Evolutionary conservation across 2,797 vertebrate genomes (phyloP).

Genomic region (Sebastes dallii): DNA sequence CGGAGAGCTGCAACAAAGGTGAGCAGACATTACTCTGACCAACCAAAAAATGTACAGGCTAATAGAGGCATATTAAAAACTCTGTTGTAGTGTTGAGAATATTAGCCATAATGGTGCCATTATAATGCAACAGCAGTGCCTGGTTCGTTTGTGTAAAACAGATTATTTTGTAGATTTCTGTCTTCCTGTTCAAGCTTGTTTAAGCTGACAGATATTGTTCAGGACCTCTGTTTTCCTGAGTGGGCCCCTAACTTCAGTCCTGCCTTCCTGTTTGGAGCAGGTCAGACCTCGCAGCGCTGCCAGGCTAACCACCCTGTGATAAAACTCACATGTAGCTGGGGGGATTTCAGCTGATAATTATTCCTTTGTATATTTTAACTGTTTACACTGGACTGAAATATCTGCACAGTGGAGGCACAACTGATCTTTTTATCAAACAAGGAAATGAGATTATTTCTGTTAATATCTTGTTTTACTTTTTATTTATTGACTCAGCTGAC

Average conservation of each 20-base stretch:
- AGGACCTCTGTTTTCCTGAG: slow-evolving; percentile 57
- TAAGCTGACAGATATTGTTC: slow-evolving; percentile 53
- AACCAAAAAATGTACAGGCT: neutral
- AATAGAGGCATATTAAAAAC: neutral
- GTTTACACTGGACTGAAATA: neutral
- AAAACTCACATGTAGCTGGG: slow-evolving; percentile 47
- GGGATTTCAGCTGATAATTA: slow-evolving; percentile 16
- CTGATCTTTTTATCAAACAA: neutral
- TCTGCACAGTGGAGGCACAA: neutral
- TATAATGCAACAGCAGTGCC: neutral
- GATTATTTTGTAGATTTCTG: slow-evolving; percentile 18
- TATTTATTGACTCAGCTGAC: too few relatives aligned
- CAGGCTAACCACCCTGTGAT: slow-evolving; percentile 56
- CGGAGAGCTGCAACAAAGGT: slow-evolving; percentile 88
- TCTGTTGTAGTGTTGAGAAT: neutral
- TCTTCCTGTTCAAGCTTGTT: slow-evolving; percentile 57
- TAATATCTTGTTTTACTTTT: too few relatives aligned
- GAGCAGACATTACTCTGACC: slow-evolving; percentile 41
- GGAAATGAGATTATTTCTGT: neutral
- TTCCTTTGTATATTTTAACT: slow-evolving; percentile 23
- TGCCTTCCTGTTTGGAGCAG: slow-evolving; percentile 69
- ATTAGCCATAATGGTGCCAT: neutral
- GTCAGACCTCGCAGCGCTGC: slow-evolving; percentile 29
- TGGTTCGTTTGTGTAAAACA: slow-evolving; percentile 4
- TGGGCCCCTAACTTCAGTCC: slow-evolving; percentile 26